phyloP scores from a whole-genome alignment of 2,113 vertebrate species.

The Laticauda colubrina region DNA sequence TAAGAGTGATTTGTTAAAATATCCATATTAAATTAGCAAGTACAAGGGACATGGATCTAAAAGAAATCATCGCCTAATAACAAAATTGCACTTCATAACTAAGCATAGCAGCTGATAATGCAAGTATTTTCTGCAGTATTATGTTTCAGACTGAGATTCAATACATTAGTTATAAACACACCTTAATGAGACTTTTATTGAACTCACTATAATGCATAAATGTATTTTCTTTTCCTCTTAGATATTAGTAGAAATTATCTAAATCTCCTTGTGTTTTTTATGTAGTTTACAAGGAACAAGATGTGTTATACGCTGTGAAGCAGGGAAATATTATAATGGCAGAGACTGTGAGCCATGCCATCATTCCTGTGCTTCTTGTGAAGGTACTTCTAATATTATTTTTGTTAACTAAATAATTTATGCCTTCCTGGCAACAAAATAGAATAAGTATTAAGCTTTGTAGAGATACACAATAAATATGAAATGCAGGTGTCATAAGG shows the following conservation, averaged over 20 bases:
- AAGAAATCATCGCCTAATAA: not conserved
- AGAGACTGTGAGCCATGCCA: slow-evolving; percentile 89
- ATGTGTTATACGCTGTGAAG: slow-evolving; percentile 86
- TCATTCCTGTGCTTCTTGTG: slow-evolving; percentile 87
- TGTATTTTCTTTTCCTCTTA: slow-evolving; percentile 3
- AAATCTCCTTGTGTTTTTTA: slow-evolving; percentile 17
- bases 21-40: not conserved
- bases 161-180: not conserved
- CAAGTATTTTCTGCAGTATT: not conserved
- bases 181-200: not conserved
- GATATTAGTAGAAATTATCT: not conserved
- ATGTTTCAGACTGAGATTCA: not conserved
- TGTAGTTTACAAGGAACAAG: slow-evolving; percentile 85
- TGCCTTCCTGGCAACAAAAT: not conserved
- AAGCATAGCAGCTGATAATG: not conserved
- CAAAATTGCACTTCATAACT: not conserved
- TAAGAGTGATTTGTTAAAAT: not conserved
- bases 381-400: slow-evolving; percentile 73
- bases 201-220: not conserved
- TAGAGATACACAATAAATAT: not conserved
- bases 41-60: not conserved
- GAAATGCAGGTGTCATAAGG: not conserved
- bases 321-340: slow-evolving; percentile 87
- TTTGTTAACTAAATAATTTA: not conserved
- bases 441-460: not conserved